A percentile compares a stretch with the other conserved stretches of the same genome.
Conservation (phyloP, 2,888 invertebrate species). For the Plebejus anna region DNA sequence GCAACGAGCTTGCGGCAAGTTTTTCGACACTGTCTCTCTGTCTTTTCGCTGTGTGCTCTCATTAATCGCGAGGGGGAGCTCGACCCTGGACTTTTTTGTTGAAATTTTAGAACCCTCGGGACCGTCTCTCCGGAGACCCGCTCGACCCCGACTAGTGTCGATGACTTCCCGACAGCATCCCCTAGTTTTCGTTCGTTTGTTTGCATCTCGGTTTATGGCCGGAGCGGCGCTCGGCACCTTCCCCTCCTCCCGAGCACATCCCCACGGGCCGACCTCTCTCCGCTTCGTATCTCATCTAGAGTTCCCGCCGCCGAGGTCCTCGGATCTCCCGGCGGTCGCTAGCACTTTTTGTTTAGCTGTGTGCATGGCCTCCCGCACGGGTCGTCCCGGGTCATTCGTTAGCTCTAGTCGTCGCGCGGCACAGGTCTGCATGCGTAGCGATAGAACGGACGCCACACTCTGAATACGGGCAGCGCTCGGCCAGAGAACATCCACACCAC, state of each 20-base stretch:
- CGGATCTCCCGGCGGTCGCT: conserved; percentile 48
- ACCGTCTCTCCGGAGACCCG: not conserved
- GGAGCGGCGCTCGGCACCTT: conserved; percentile 51
- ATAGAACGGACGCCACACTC: conserved; percentile 45
- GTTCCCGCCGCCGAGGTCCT: conserved; percentile 42
- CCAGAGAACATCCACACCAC: conserved; percentile 68
- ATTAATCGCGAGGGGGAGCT: not conserved
- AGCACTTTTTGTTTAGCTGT: conserved; percentile 49
- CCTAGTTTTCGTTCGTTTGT: conserved; percentile 62
- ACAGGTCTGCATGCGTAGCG: conserved; percentile 39
- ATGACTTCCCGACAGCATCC: conserved; percentile 54
- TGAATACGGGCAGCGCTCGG: conserved; percentile 57
- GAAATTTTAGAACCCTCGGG: conserved; percentile 16
- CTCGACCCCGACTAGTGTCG: conserved; percentile 45
- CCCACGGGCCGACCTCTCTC: conserved; percentile 42
- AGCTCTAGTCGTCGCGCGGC: conserved; percentile 36
- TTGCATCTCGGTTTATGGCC: conserved; percentile 57
- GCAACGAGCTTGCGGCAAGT: conserved; percentile 39
- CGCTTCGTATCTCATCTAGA: conserved; percentile 48
- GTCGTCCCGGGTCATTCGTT: conserved; percentile 34
- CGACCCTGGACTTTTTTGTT: not conserved
- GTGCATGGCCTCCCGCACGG: conserved; percentile 49
- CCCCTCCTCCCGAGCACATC: conserved; percentile 46
- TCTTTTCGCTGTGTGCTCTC: conserved; percentile 27
- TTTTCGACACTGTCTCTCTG: conserved; percentile 35